phyloP scores from a whole-genome alignment of 2,113 vertebrate genomes.

The Pampusana beccarii region DNA sequence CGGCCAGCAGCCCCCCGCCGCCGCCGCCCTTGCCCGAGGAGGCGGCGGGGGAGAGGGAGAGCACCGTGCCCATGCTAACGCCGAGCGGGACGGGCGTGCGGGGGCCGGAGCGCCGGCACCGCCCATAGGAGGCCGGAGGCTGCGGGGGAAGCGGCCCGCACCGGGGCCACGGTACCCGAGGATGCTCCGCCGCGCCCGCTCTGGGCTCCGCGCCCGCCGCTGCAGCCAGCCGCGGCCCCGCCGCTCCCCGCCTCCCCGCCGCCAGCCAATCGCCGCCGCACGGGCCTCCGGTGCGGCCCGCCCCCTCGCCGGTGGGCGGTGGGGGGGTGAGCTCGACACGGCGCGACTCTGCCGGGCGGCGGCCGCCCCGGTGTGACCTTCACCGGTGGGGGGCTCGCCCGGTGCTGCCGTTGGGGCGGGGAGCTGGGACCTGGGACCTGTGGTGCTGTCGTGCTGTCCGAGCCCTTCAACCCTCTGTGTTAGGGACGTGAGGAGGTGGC shows the following conservation, averaged over 20 bases:
- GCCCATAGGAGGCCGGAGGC: slow-evolving; percentile 44
- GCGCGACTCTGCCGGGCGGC: background rate
- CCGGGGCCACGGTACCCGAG: slow-evolving; percentile 11
- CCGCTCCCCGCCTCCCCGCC: background rate
- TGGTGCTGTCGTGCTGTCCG: background rate
- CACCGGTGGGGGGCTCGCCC: background rate
- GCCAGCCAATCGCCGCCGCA: slow-evolving; percentile 19
- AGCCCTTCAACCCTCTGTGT: background rate
- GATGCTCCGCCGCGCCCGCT: slow-evolving; percentile 11
- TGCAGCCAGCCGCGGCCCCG: slow-evolving; percentile 23
- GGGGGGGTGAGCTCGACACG: background rate
- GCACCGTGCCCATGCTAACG: slow-evolving; percentile 90
- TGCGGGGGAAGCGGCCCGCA: slow-evolving; percentile 6
- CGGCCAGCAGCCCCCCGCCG: slow-evolving; percentile 64
- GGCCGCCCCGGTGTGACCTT: slow-evolving; percentile 39
- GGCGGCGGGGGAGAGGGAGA: slow-evolving; percentile 87
- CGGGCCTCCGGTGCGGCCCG: background rate
- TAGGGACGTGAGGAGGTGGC: background rate
- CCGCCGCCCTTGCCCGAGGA: slow-evolving; percentile 74
- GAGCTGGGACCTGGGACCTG: background rate
- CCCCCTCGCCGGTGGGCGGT: background rate
- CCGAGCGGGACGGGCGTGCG: slow-evolving; percentile 63
- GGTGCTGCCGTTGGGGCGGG: background rate
- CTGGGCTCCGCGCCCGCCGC: slow-evolving; percentile 27
- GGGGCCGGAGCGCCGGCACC: slow-evolving; percentile 23